Percentiles rank a stretch among this genome's conserved stretches.
Conservation (phyloP, 2,888 invertebrate genomes). For the Orthosia gothica region DNA sequence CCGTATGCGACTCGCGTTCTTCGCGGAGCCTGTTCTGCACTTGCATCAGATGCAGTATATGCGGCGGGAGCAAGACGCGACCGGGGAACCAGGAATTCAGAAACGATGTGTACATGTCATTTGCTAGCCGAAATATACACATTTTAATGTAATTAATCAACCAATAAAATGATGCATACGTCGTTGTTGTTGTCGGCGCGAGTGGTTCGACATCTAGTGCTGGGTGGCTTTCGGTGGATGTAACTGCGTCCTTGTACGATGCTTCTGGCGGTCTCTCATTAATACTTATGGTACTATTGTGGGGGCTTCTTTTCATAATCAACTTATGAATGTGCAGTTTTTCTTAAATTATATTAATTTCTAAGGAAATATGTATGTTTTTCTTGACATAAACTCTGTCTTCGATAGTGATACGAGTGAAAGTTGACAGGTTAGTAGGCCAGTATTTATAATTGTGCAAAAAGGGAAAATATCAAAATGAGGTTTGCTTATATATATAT, state of each 20-base stretch:
- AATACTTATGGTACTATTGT: constrained; percentile 73
- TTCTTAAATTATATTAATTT: constrained; percentile 73
- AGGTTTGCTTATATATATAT: no score
- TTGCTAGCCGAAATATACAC: constrained; percentile 80
- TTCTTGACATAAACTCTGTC: constrained; percentile 27
- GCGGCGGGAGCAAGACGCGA: constrained; percentile 75
- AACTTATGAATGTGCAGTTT: constrained; percentile 63
- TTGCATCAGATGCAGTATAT: constrained; percentile 79
- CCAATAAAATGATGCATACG: constrained; percentile 85
- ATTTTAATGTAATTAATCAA: constrained; percentile 80
- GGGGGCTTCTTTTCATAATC: constrained; percentile 80
- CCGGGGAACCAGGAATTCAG: constrained; percentile 76
- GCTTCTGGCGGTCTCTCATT: constrained; percentile 69
- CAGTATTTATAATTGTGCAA: constrained; percentile 28
- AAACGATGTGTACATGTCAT: constrained; percentile 78
- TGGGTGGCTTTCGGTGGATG: constrained; percentile 63
- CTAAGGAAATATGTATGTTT: constrained; percentile 57
- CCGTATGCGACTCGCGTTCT: constrained; percentile 75
- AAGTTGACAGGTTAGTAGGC: constrained; percentile 26
- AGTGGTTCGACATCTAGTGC: constrained; percentile 73
- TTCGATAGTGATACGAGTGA: constrained; percentile 35
- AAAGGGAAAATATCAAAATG: not conserved
- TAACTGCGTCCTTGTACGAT: constrained; percentile 66
- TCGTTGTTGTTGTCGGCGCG: constrained; percentile 73
- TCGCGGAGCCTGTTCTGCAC: constrained; percentile 75